phyloP scores from a whole-genome alignment of 2,888 invertebrate genomes.

The Chironomus tentans region DNA sequence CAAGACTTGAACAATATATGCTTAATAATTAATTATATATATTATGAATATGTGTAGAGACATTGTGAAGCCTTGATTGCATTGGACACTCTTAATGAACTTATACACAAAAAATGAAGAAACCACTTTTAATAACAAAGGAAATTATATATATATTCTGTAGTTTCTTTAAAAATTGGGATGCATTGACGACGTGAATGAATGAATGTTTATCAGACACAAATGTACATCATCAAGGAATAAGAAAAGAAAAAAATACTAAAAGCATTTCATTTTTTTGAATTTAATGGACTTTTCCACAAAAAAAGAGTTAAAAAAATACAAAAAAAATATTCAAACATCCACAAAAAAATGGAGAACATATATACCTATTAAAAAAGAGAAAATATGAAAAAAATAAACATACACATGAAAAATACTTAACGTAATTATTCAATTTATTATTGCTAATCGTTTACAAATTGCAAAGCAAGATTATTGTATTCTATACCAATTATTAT shows the following conservation, averaged over 20 bases:
- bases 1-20: not conserved
- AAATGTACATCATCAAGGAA: no score
- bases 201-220: no score
- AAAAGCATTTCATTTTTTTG: not conserved
- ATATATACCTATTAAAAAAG: not conserved
- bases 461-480: constrained; percentile 4
- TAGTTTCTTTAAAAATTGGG: no score
- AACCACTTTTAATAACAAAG: no score
- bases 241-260: no score
- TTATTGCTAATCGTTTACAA: constrained; percentile 23
- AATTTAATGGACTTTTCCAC: not conserved
- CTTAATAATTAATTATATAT: not conserved
- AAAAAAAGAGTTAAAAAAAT: not conserved
- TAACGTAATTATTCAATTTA: constrained; percentile 18
- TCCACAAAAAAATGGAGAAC: not conserved
- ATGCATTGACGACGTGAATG: no score
- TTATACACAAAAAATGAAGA: not conserved
- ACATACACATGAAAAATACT: not conserved
- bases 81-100: not conserved
- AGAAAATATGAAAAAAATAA: not conserved
- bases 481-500: constrained; percentile 3
- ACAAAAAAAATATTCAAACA: no score
- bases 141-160: no score
- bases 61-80: not conserved
- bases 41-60: not conserved